phyloP scores from a whole-genome alignment of 2,797 vertebrate species.

The Philypnodon macrostomus region DNA sequence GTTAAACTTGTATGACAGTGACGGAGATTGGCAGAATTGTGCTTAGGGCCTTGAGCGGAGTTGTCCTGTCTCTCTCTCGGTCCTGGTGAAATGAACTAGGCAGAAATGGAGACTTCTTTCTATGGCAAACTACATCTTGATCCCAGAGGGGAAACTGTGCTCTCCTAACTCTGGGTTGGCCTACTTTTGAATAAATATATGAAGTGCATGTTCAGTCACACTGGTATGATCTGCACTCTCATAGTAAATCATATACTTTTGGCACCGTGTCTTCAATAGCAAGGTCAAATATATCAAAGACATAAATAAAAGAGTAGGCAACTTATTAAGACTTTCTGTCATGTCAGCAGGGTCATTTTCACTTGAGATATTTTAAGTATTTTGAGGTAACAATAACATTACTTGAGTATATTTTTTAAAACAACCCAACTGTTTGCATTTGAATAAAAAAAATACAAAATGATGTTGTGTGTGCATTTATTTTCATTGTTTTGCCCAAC shows the following conservation, averaged over 20 bases:
- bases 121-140: slow-evolving; percentile 52
- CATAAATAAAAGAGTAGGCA: too few relatives aligned
- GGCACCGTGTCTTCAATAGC: too few relatives aligned
- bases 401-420: too few relatives aligned
- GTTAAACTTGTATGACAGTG: slow-evolving; percentile 51
- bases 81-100: slow-evolving; percentile 54
- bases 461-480: too few relatives aligned
- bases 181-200: slow-evolving; percentile 47
- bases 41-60: slow-evolving; percentile 44
- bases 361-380: too few relatives aligned
- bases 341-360: too few relatives aligned
- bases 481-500: too few relatives aligned
- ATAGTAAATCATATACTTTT: slow-evolving; percentile 7
- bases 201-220: slow-evolving; percentile 35
- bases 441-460: too few relatives aligned
- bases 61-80: slow-evolving; percentile 50
- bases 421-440: too few relatives aligned
- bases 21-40: slow-evolving; percentile 50
- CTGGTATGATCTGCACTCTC: slow-evolving; percentile 13
- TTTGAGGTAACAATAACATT: too few relatives aligned
- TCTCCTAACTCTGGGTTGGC: slow-evolving; percentile 47
- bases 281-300: too few relatives aligned
- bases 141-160: slow-evolving; percentile 55
- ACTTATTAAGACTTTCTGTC: too few relatives aligned
- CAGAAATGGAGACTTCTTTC: slow-evolving; percentile 59